Conservation (phyloP, 2,113 vertebrate genomes). For the Corythornis vintsioides region DNA sequence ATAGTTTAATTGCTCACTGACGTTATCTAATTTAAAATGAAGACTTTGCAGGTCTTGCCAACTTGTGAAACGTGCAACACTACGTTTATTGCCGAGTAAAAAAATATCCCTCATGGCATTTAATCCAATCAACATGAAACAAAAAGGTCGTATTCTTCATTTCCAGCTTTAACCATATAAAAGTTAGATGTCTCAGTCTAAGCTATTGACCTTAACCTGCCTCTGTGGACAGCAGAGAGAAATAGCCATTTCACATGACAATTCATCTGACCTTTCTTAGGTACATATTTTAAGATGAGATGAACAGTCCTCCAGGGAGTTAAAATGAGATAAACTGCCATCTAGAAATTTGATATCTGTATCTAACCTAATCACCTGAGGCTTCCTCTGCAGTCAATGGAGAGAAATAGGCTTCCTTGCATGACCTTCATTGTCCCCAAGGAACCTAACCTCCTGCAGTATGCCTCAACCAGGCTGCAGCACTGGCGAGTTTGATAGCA, state of each 20-base stretch:
- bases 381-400: slow-evolving; percentile 12
- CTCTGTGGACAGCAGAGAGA: slow-evolving; percentile 11
- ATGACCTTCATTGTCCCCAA: background rate
- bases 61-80: slow-evolving; percentile 11
- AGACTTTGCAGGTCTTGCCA: slow-evolving; percentile 12
- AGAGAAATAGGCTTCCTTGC: slow-evolving; percentile 8
- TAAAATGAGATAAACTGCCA: slow-evolving; percentile 49
- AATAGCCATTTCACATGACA: slow-evolving; percentile 15
- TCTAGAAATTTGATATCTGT: slow-evolving; percentile 47
- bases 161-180: slow-evolving; percentile 6
- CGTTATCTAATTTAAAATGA: slow-evolving; percentile 42
- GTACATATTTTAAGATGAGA: slow-evolving; percentile 41
- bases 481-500: background rate
- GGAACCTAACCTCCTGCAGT: background rate
- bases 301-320: slow-evolving; percentile 23
- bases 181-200: background rate
- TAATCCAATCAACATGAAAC: background rate
- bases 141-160: background rate
- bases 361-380: slow-evolving; percentile 47
- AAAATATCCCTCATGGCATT: background rate
- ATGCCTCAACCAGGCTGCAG: background rate
- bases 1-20: slow-evolving; percentile 55
- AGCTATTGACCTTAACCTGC: slow-evolving; percentile 25
- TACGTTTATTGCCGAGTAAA: slow-evolving; percentile 19
- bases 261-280: slow-evolving; percentile 55